These are phyloP conservation scores for Proales similis DNA, from an alignment of 1,140 invertebrate genomes.

Conservation along the genomic window DNA sequence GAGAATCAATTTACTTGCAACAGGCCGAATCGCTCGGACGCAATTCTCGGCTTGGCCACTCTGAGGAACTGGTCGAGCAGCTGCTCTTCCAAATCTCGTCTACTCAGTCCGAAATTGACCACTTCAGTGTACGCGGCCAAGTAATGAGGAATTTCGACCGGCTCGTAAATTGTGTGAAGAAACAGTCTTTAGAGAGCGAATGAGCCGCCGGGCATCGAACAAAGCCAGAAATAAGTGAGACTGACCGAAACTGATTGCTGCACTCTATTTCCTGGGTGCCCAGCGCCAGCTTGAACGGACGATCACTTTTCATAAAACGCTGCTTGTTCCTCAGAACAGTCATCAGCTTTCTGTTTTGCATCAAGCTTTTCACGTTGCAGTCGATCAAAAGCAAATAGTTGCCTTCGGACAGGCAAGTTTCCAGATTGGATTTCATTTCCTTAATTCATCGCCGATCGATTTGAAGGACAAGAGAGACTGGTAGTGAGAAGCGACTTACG, in stretches of 20 bases:
- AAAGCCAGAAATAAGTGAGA: neutral
- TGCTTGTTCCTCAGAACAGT: constrained; percentile 33
- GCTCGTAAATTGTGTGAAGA: constrained; percentile 49
- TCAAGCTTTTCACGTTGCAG: constrained; percentile 25
- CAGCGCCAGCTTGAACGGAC: constrained; percentile 41
- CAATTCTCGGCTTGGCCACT: constrained; percentile 49
- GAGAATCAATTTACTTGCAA: constrained; percentile 42
- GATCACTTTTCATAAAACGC: constrained; percentile 25
- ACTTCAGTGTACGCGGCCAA: constrained; percentile 47
- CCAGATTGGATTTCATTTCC: constrained; percentile 17
- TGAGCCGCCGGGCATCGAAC: neutral
- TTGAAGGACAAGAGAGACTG: too few species aligned
- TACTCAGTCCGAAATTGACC: constrained; percentile 47
- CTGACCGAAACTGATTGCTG: constrained; percentile 46
- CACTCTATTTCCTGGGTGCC: constrained; percentile 53
- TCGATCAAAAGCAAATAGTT: constrained; percentile 20
- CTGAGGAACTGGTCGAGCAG: constrained; percentile 48
- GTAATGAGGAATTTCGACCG: constrained; percentile 45
- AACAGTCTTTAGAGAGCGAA: constrained; percentile 40
- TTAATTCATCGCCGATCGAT: too few species aligned
- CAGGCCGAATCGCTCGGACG: constrained; percentile 47
- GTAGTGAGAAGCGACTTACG: too few species aligned
- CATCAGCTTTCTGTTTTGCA: constrained; percentile 22
- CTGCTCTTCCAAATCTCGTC: constrained; percentile 46
- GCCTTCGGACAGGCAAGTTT: constrained; percentile 35